phyloP scores from a whole-genome alignment of 2,113 vertebrate genomes.

The Sinocyclocheilus anshuiensis region DNA sequence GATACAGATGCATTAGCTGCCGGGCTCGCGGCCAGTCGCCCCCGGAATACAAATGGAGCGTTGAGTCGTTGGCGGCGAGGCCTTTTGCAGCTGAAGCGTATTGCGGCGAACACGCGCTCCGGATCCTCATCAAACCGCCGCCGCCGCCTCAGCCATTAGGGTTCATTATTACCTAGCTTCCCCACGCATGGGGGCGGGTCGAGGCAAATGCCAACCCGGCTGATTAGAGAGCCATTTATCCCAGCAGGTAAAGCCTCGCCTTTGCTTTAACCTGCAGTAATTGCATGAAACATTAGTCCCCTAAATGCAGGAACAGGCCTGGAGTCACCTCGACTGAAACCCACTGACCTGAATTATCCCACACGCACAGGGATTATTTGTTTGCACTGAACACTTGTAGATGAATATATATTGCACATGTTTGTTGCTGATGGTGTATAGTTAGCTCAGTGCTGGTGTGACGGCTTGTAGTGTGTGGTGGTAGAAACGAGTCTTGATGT shows the following conservation, averaged over 20 bases:
- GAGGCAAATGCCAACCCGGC: slow-evolving; percentile 6
- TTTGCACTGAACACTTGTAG: neutral
- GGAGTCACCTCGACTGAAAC: slow-evolving; percentile 21
- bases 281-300: slow-evolving; percentile 27
- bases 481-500: neutral
- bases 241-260: slow-evolving; percentile 36
- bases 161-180: slow-evolving; percentile 33
- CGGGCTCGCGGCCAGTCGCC: neutral
- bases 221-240: slow-evolving; percentile 56
- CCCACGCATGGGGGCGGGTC: slow-evolving; percentile 31
- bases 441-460: neutral
- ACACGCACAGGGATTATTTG: neutral
- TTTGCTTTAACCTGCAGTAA: slow-evolving; percentile 50
- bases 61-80: too few relatives aligned
- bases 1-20: slow-evolving; percentile 20
- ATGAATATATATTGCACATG: neutral
- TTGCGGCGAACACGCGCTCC: neutral
- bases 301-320: too few relatives aligned
- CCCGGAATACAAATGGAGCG: slow-evolving; percentile 46
- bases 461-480: neutral
- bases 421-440: neutral
- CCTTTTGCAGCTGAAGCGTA: neutral
- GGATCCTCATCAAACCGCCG: neutral
- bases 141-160: neutral
- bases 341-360: slow-evolving; percentile 24